Evolutionary conservation across 2,888 invertebrate genomes (phyloP).

Genomic region (Thymelicus acteon): DNA sequence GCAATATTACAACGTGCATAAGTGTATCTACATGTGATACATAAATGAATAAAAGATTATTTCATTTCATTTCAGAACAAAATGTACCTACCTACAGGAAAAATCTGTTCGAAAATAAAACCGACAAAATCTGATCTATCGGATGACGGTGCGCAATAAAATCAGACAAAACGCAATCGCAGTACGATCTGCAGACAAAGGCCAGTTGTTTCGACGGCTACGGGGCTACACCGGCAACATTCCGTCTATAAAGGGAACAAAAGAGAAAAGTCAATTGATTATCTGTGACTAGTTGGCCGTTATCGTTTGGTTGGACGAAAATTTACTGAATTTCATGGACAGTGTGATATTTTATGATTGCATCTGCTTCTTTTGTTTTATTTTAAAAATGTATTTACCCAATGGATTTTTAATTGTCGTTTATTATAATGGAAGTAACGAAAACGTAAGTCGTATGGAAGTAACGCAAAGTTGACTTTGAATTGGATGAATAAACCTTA

Average conservation of each 20-base stretch:
- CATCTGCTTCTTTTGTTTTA: too few species aligned
- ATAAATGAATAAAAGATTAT: too few species aligned
- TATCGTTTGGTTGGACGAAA: slow-evolving; percentile 3
- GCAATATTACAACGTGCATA: too few species aligned
- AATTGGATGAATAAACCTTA: too few species aligned
- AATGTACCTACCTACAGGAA: not conserved
- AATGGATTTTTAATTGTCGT: too few species aligned
- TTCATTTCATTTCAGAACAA: too few species aligned
- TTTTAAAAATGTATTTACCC: too few species aligned
- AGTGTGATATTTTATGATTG: not conserved
- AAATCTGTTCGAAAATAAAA: slow-evolving; percentile 11
- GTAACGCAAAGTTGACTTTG: too few species aligned
- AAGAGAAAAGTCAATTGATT: slow-evolving; percentile 16
- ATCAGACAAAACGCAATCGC: slow-evolving; percentile 18
- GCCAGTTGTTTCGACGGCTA: not conserved
- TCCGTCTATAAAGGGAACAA: slow-evolving; percentile 11
- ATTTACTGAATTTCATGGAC: not conserved
- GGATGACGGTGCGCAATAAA: slow-evolving; percentile 23
- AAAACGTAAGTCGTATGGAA: too few species aligned
- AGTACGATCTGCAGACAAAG: slow-evolving; percentile 16
- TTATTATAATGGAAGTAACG: too few species aligned
- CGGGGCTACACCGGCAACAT: not conserved
- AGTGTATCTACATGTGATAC: too few species aligned
- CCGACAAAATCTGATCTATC: not conserved
- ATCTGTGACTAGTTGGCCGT: slow-evolving; percentile 9